Evolutionary conservation across 1,140 invertebrate species (phyloP).

Genomic region (Drosophila mayri): DNA sequence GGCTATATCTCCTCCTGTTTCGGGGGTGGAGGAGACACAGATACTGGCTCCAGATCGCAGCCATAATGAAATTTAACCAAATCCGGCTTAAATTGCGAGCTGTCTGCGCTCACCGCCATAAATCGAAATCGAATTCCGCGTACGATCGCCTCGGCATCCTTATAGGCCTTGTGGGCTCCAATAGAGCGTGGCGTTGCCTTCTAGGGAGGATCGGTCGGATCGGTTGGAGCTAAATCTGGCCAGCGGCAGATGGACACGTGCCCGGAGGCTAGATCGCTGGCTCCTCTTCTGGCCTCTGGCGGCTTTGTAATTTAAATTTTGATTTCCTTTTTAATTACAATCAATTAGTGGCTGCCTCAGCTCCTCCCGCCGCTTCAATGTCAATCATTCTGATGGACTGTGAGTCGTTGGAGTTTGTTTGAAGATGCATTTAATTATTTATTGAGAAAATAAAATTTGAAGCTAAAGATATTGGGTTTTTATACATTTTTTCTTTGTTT

Average conservation of each 20-base stretch:
- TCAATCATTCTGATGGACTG: conserved; percentile 32
- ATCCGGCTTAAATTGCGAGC: conserved; percentile 44
- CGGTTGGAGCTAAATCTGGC: conserved; percentile 34
- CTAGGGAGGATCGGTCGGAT: conserved; percentile 23
- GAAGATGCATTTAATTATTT: neutral
- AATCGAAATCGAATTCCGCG: conserved; percentile 42
- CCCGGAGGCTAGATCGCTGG: neutral
- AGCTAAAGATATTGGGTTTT: neutral
- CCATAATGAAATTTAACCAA: conserved; percentile 58
- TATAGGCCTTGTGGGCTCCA: conserved; percentile 30
- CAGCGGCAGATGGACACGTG: conserved; percentile 41
- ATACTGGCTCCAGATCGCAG: conserved; percentile 18
- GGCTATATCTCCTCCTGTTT: conserved; percentile 2
- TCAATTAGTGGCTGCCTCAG: conserved; percentile 30
- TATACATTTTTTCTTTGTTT: neutral
- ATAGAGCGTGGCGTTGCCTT: conserved; percentile 34
- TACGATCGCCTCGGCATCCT: conserved; percentile 40
- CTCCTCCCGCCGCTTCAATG: neutral
- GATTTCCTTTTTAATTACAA: conserved; percentile 43
- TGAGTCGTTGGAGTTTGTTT: neutral
- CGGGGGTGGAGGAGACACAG: conserved; percentile 13
- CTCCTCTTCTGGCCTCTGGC: conserved; percentile 4
- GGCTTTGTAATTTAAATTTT: conserved; percentile 37
- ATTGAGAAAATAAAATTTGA: too few species aligned
- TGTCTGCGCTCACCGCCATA: conserved; percentile 38